Conservation (phyloP, 2,797 vertebrate genomes). For the Aselliscus stoliczkanus region DNA sequence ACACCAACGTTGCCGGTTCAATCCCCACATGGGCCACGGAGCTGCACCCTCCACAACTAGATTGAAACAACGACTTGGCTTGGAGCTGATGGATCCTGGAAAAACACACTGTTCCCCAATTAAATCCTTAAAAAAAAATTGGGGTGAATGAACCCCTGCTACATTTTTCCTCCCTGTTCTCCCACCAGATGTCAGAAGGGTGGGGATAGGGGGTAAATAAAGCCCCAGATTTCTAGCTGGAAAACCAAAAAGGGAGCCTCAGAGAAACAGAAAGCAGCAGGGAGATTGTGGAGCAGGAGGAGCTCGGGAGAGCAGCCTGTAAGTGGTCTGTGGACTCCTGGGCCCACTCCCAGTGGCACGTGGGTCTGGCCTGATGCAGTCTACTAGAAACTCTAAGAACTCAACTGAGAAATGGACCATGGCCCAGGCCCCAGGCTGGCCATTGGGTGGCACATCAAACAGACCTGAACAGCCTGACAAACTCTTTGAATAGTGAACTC, state of each 20-base stretch:
- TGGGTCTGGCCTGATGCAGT: background rate
- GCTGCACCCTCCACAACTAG: too few relatives aligned
- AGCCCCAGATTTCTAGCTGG: background rate
- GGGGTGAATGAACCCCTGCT: accelerated
- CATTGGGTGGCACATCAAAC: background rate
- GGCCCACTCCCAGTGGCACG: background rate
- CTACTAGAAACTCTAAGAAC: background rate
- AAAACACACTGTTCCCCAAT: too few relatives aligned
- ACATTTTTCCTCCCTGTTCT: background rate
- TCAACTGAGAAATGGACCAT: background rate
- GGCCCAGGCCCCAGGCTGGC: background rate
- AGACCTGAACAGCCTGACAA: background rate
- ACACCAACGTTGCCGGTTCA: too few relatives aligned
- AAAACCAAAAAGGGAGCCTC: background rate
- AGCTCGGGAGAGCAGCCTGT: background rate
- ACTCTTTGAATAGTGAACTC: background rate
- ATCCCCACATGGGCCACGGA: too few relatives aligned
- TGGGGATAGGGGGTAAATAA: background rate
- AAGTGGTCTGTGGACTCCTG: background rate
- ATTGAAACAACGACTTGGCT: too few relatives aligned
- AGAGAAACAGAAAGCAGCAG: background rate
- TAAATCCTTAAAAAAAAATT: too few relatives aligned
- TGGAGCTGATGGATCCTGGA: too few relatives aligned
- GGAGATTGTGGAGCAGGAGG: background rate
- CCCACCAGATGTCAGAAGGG: too few relatives aligned